These are phyloP conservation scores for Campoletis raptor DNA, from an alignment of 2,888 invertebrate species.

Conservation along the genomic window DNA sequence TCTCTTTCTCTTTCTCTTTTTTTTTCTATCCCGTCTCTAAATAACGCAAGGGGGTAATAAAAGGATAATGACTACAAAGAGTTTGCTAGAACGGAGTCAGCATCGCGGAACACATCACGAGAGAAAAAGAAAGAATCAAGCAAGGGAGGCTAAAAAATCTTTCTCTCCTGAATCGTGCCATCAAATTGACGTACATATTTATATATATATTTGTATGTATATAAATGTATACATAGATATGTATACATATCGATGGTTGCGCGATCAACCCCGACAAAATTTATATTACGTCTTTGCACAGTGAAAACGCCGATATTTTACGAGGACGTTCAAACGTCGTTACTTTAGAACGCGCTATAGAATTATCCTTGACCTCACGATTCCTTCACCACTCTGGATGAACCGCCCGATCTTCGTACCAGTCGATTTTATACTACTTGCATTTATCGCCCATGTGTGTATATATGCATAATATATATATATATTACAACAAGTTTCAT, in stretches of 20 bases:
- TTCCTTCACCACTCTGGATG: constrained; percentile 61
- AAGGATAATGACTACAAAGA: constrained; percentile 81
- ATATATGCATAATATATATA: not conserved
- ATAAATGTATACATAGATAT: constrained; percentile 3
- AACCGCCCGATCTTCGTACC: constrained; percentile 56
- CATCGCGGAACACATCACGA: constrained; percentile 58
- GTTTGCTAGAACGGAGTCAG: constrained; percentile 56
- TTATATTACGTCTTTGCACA: constrained; percentile 69
- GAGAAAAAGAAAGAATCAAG: constrained; percentile 26
- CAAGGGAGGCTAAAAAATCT: not conserved
- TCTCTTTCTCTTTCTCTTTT: constrained; percentile 34
- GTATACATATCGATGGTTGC: constrained; percentile 48
- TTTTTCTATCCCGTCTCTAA: constrained; percentile 74
- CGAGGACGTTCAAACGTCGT: constrained; percentile 79
- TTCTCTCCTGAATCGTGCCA: constrained; percentile 61
- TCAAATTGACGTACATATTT: constrained; percentile 34
- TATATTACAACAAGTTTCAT: constrained; percentile 1
- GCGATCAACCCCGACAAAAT: constrained; percentile 66
- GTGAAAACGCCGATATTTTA: constrained; percentile 80
- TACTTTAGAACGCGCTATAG: constrained; percentile 77
- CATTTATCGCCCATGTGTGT: constrained; percentile 21
- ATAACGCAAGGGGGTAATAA: constrained; percentile 81
- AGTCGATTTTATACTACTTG: constrained; percentile 58
- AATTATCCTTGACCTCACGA: constrained; percentile 80
- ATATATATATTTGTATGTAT: constrained; percentile 7